A percentile compares a stretch with the other conserved stretches of the same genome.
Conservation (phyloP, 2,888 invertebrate genomes). For the Caenorhabditis auriculariae region DNA sequence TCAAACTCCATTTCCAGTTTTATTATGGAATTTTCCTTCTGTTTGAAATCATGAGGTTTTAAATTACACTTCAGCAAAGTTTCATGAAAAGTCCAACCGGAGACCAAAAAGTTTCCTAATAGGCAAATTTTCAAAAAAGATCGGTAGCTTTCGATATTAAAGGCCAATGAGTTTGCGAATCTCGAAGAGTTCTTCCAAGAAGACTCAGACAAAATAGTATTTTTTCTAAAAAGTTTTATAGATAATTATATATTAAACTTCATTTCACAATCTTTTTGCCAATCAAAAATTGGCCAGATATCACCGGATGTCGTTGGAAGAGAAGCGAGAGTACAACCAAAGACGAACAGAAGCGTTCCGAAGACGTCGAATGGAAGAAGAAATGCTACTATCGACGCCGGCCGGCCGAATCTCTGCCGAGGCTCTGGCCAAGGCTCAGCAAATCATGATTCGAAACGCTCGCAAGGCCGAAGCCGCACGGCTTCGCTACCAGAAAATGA, state of each 20-base stretch:
- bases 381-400: slow-evolving; percentile 56
- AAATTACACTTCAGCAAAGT: too few species aligned
- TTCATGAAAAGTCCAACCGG: too few species aligned
- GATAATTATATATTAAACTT: neutral
- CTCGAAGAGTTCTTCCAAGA: too few species aligned
- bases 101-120: too few species aligned
- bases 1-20: too few species aligned
- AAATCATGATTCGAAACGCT: slow-evolving; percentile 44
- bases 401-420: slow-evolving; percentile 42
- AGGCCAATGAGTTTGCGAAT: too few species aligned
- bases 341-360: slow-evolving; percentile 59
- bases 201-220: too few species aligned
- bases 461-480: slow-evolving; percentile 43
- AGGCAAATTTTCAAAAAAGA: too few species aligned
- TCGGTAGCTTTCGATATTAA: too few species aligned
- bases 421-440: slow-evolving; percentile 37
- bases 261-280: neutral
- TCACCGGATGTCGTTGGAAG: slow-evolving; percentile 50
- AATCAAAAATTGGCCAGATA: slow-evolving; percentile 29
- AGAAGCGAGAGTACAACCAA: slow-evolving; percentile 55
- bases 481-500: slow-evolving; percentile 39
- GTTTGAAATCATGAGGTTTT: too few species aligned
- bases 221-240: neutral
- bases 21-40: too few species aligned
- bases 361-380: slow-evolving; percentile 48